phyloP scores from a whole-genome alignment of 2,113 vertebrate genomes.

The Bambusicola thoracicus region DNA sequence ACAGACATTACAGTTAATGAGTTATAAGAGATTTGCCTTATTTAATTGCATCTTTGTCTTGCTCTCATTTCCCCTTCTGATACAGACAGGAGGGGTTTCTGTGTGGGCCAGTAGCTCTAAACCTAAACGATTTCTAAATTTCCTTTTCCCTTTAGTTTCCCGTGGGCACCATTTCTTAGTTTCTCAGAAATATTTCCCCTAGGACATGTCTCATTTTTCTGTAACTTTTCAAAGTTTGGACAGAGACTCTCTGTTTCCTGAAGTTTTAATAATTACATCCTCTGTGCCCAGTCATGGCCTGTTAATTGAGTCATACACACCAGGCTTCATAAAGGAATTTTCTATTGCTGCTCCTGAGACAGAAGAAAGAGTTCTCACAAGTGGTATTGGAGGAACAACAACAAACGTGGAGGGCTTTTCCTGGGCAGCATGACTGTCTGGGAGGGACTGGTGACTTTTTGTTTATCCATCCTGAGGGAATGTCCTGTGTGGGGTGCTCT shows the following conservation, averaged over 20 bases:
- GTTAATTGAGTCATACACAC: slow-evolving; percentile 53
- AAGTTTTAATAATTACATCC: slow-evolving; percentile 72
- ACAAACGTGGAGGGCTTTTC: slow-evolving; percentile 66
- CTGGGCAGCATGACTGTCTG: slow-evolving; percentile 56
- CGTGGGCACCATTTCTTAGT: slow-evolving; percentile 19
- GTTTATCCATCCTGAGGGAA: slow-evolving; percentile 68
- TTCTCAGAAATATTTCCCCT: slow-evolving; percentile 70
- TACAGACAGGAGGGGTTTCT: slow-evolving; percentile 20
- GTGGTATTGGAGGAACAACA: slow-evolving; percentile 56
- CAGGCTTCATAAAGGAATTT: slow-evolving; percentile 62
- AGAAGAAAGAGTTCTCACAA: slow-evolving; percentile 66
- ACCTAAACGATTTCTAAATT: slow-evolving; percentile 47
- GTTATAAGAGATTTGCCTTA: background rate
- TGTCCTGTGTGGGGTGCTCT: slow-evolving; percentile 32
- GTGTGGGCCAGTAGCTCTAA: slow-evolving; percentile 23
- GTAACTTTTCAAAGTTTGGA: slow-evolving; percentile 66
- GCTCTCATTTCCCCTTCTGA: background rate
- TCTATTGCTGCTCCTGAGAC: slow-evolving; percentile 61
- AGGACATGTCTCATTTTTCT: slow-evolving; percentile 59
- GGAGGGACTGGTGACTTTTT: slow-evolving; percentile 49
- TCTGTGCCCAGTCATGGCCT: slow-evolving; percentile 67
- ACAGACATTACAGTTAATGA: background rate
- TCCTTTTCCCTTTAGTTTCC: slow-evolving; percentile 61
- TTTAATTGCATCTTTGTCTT: background rate
- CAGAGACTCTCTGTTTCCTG: slow-evolving; percentile 67